Evolutionary conservation across 1,140 invertebrate genomes (phyloP), one percentile per base, ranked within the genome.

Genomic region (Drosophila navojoa): DNA sequence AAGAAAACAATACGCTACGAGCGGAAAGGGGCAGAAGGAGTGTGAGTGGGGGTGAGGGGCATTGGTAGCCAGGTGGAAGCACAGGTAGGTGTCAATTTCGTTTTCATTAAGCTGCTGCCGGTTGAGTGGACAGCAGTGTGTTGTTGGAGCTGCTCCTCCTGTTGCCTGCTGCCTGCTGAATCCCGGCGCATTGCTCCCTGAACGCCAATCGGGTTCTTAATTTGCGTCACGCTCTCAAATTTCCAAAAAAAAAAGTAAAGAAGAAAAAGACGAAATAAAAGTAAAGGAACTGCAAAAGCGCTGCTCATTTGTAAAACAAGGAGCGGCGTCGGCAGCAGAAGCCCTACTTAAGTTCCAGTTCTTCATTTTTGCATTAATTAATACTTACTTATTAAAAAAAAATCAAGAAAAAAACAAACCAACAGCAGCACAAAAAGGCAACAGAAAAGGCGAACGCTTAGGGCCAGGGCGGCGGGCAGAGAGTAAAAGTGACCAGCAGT

Each of bases 351-450:
- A 68, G 68, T 79, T 76, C 68, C 59, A 78, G 72, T 76, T 79
- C 79, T 79, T 82, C 72, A 87, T 82, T 87, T 86, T 77, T 79
- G 82, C 84, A 87, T 87, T 87, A 87, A 87, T 87, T 87, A 87
- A 87, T 87, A 87, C 82, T 73, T 77, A 77, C 59, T 87, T 87
- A 82, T 82, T 87, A 82, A 77, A 66, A 76, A 61, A 58, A 13
- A 54, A 58, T 5, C 32, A 19, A 61, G 25, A 44, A 44, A 32
- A 4, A 27, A 19, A 49, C 15, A 62, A 45, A 5, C 4, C 15
- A 16, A 16, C 42, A 45, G 16, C 38, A 44, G 58, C 47, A 44
- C 47, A 69, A 79, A 53, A 72, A 75, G 70, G 67, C 49, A 77
- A 50, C 55, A 44, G 50, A 57, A 45, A 68, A 61, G 60, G 49